Evolutionary conservation across 2,797 vertebrate species (phyloP), one percentile per base, ranked within the genome.

Genomic region (Anableps anableps): DNA sequence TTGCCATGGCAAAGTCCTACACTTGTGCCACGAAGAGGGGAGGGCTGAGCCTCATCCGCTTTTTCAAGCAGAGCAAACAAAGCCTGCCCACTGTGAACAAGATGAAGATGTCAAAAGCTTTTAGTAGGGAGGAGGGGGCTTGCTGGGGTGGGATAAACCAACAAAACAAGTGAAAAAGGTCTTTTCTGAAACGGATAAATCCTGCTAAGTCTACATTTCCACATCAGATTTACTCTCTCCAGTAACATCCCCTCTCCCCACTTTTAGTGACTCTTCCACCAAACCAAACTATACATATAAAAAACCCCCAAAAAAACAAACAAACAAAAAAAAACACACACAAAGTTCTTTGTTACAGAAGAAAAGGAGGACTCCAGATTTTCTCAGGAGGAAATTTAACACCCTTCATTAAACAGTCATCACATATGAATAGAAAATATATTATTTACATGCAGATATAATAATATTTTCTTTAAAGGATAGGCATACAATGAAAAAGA

Each of bases 21-120:
- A 96, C 97, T 98, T 98, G 97, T 97, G 97, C 96, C 97, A 98
- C 94, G 84, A 97, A 96, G 97, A 97, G 97, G 97, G 97, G 95
- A 96, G 97, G 97, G 96, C 96, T 94, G 95, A 91, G 97, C 97
- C 96, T 97, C 97, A 96, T 97, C 97, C 97, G 96, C 97, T 97
- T 97, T 97, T 97, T 96, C 97, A 97, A 97, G 97, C 97, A 97
- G 97, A 97, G 97, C 97, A 98, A 99, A 99, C 98, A 99, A 99
- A 98, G 98, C 97, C 96, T 93, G 97, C 98, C 97, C 94, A 96
- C 95, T 96, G 96, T 96, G 96, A 96, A 96, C 93, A 95, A 96
- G 98, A 99, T 99, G 98, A 99, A 99, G 98, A 99, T 98, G 98
- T 99, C 98, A 99, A 96, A 96, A 99, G 97, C 98, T 98, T 97